Conservation (phyloP, 2,113 vertebrate species). For the Sus scrofa region T2T-Sscrofa CM000817.6:5871501-5872000, state of each 20-base stretch:
- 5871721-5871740: neutral
- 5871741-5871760: accelerated
- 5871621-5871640: accelerated
- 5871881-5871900: accelerated
- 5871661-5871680: neutral
- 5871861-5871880: neutral
- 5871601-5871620: accelerated
- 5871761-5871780: neutral
- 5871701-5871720: neutral
- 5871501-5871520: constrained; percentile 79
- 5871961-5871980: accelerated
- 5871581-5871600: neutral
- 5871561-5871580: neutral
- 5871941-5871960: neutral
- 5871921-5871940: neutral
- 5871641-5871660: neutral
- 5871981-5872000: neutral
- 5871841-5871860: neutral
- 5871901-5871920: neutral
- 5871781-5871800: neutral
- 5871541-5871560: constrained; percentile 68
- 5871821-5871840: accelerated
- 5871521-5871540: constrained; percentile 72
- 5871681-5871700: neutral
- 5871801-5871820: neutral